A percentile compares a stretch with the other conserved stretches of the same genome.
phyloP scores from a whole-genome alignment of 2,888 invertebrate genomes.

The Mechanitis messenoides region DNA sequence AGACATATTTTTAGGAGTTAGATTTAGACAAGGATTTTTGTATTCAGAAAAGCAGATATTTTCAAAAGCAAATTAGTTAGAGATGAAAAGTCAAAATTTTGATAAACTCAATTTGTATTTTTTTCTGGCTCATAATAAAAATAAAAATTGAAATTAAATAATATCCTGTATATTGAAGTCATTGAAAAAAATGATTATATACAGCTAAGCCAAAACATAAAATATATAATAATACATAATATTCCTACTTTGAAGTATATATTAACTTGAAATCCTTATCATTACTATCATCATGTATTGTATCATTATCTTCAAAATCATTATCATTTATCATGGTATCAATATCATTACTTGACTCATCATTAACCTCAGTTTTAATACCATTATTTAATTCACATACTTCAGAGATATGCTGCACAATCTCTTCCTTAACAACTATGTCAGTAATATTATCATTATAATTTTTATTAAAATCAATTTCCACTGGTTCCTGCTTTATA shows the following conservation, averaged over 20 bases:
- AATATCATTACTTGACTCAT: neutral
- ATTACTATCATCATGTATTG: neutral
- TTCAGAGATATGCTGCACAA: slow-evolving; percentile 3
- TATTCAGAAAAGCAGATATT: too few species aligned
- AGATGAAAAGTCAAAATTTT: too few species aligned
- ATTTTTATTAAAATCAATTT: neutral
- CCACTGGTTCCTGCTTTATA: neutral
- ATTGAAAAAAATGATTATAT: too few species aligned
- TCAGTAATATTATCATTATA: slow-evolving; percentile 7
- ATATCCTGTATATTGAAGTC: too few species aligned
- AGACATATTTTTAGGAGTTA: too few species aligned
- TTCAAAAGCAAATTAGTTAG: too few species aligned
- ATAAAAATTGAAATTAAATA: too few species aligned
- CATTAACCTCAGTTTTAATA: slow-evolving; percentile 5
- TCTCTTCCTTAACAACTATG: slow-evolving; percentile 10
- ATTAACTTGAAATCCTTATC: neutral
- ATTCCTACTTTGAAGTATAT: neutral
- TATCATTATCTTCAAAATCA: neutral
- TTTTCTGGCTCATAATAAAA: too few species aligned
- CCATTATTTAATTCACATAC: slow-evolving; percentile 1
- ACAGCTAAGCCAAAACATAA: too few species aligned
- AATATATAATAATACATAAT: neutral
- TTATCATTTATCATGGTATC: neutral
- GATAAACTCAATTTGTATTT: too few species aligned
- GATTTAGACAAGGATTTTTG: too few species aligned